Conservation (phyloP, 2,113 vertebrate species). For the Paracanthobrama guichenoti region DNA sequence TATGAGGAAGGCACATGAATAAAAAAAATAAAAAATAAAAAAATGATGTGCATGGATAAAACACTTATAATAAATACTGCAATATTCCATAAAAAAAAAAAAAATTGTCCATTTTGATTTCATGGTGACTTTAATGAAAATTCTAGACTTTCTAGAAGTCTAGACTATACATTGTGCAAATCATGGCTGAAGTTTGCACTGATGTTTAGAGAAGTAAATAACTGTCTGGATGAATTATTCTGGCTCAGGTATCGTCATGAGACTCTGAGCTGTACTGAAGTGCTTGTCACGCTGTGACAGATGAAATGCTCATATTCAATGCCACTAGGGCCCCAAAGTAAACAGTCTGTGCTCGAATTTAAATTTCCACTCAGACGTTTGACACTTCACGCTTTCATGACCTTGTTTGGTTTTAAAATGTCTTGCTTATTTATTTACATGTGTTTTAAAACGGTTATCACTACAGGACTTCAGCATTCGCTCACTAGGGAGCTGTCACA, state of each 20-base stretch:
- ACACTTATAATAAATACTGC: too few species aligned
- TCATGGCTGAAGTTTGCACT: neutral
- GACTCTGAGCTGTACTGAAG: slow-evolving; percentile 15
- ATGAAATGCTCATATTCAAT: slow-evolving; percentile 22
- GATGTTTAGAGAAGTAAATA: slow-evolving; percentile 16
- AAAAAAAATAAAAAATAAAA: too few species aligned
- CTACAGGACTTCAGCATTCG: neutral
- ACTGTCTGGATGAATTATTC: slow-evolving; percentile 5
- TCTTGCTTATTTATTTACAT: slow-evolving; percentile 21
- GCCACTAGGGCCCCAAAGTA: slow-evolving; percentile 18
- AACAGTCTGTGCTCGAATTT: neutral
- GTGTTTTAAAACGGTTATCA: neutral
- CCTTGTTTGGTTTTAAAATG: slow-evolving; percentile 26
- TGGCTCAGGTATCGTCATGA: slow-evolving; percentile 8
- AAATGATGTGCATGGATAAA: too few species aligned
- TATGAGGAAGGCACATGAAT: too few species aligned
- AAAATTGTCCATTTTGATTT: neutral
- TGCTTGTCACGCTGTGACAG: slow-evolving; percentile 15
- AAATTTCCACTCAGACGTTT: neutral
- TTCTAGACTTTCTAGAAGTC: neutral
- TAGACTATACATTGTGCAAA: neutral
- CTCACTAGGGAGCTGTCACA: slow-evolving; percentile 9
- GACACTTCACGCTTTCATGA: slow-evolving; percentile 19
- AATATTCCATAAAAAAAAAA: too few species aligned
- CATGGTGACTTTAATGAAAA: neutral